Evolutionary conservation across 92 coral and sea anemone genomes (phyloP), one percentile per base, ranked within the genome.

Genomic region (Nematostella vectensis): DNA sequence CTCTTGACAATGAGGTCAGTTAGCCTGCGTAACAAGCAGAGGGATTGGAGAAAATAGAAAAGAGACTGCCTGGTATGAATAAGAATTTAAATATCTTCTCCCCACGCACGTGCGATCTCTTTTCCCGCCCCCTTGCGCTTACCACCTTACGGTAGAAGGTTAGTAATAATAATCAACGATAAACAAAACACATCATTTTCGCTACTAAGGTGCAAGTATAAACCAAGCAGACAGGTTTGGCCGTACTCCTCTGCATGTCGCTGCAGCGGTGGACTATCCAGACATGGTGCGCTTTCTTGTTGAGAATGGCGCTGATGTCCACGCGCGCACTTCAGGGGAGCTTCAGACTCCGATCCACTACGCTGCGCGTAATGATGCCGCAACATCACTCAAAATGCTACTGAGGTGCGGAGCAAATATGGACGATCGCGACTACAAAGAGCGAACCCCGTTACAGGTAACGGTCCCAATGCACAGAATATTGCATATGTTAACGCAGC

Each of bases 251-350:
- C 57, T 89, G 25, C 97, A 89, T 38, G 77, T 89, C 42, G 97
- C 97, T 4, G 89, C 97, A 0, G 97, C 97, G 12, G 97, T 89
- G 2, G 95, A 89, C 43, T 89, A 89, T 53, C 95, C 97, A 10
- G 91, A 89, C 45, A 89, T 89, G 97, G 97, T 89, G 2, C 74
- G 81, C 48, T 89, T 84, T 44, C 69, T 89, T 13, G 68, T 85
- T 48, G 78, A 85, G 6, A 62, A 70, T 50, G 97, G 94, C 23
- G 97, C 89, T 19, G 85, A 82, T 48, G 67, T 89, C 27, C 58
- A 83, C 45, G 87, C 89, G 2, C 78, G 72, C 47, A 89, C 97
- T 25, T 48, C 19, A 26, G 81, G 87, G 4, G 97, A 89, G 43
- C 50, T 73, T 24, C 97, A 89, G 54, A 85, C 83, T 15, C 95